These are phyloP conservation scores for Cydia fagiglandana DNA, from an alignment of 1,140 invertebrate genomes.

Conservation along the genomic window DNA sequence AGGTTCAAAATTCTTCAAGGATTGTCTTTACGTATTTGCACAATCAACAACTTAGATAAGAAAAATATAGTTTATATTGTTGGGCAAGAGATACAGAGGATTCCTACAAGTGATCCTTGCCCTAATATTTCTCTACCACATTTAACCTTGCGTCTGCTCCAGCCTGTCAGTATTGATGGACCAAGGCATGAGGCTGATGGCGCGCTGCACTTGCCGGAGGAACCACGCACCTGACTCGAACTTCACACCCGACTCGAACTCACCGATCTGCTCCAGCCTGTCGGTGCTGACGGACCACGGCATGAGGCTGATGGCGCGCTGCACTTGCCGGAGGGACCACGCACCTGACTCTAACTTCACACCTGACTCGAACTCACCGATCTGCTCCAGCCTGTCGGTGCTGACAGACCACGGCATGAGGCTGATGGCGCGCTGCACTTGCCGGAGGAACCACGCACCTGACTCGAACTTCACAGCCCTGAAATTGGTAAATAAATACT, in stretches of 20 bases:
- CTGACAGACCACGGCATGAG: conserved; percentile 71
- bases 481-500: conserved; percentile 38
- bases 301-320: no score
- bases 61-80: no score
- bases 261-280: no score
- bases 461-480: conserved; percentile 69
- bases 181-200: conserved; percentile 71
- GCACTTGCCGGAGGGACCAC: no score
- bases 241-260: conserved; percentile 52
- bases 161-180: conserved; percentile 63
- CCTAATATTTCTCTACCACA: no score
- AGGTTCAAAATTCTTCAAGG: no score
- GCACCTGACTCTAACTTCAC: no score
- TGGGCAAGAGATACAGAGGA: no score
- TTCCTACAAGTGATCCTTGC: no score
- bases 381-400: conserved; percentile 69
- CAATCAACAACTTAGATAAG: no score
- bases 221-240: conserved; percentile 71
- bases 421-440: conserved; percentile 63
- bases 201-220: conserved; percentile 62
- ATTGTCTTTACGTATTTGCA: no score
- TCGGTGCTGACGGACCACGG: no score
- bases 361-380: conserved; percentile 47
- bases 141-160: conserved; percentile 44
- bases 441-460: conserved; percentile 65